Evolutionary conservation across 2,797 vertebrate genomes (phyloP).

Genomic region (Catharus ustulatus): DNA sequence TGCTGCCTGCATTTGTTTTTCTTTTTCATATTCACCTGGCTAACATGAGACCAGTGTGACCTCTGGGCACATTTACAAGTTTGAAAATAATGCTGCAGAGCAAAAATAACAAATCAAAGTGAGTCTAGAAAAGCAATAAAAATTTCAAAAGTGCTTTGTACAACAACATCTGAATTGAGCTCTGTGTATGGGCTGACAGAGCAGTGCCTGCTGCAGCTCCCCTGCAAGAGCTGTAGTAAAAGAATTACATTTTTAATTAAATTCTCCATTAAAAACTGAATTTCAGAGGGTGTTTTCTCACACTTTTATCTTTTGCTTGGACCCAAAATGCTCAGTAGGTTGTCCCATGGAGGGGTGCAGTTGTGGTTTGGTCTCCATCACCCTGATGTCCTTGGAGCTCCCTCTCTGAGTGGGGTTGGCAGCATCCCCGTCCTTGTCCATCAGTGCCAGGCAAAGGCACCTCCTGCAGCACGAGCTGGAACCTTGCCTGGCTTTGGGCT

Average conservation of each 20-base stretch:
- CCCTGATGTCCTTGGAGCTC: background rate
- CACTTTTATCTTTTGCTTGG: background rate
- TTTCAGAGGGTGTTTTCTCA: background rate
- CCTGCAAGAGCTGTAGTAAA: background rate
- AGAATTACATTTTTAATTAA: background rate
- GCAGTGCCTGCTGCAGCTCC: background rate
- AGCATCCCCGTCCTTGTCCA: background rate
- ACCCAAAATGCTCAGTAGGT: background rate
- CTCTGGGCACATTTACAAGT: background rate
- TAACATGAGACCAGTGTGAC: background rate
- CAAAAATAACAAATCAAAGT: background rate
- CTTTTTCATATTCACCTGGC: background rate
- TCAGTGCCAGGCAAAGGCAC: background rate
- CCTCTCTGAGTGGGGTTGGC: background rate
- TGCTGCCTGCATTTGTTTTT: background rate
- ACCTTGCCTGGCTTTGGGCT: background rate
- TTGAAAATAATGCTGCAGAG: background rate
- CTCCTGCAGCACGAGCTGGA: accelerated
- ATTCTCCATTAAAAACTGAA: background rate
- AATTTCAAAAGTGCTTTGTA: background rate
- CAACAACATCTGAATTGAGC: background rate
- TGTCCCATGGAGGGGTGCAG: background rate
- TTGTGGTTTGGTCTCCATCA: background rate
- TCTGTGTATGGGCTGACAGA: background rate
- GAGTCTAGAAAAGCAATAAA: background rate